Evolutionary conservation across 2,888 invertebrate species (phyloP), one percentile per base, ranked within the genome.

Genomic region (Drosophila peninsularis): DNA sequence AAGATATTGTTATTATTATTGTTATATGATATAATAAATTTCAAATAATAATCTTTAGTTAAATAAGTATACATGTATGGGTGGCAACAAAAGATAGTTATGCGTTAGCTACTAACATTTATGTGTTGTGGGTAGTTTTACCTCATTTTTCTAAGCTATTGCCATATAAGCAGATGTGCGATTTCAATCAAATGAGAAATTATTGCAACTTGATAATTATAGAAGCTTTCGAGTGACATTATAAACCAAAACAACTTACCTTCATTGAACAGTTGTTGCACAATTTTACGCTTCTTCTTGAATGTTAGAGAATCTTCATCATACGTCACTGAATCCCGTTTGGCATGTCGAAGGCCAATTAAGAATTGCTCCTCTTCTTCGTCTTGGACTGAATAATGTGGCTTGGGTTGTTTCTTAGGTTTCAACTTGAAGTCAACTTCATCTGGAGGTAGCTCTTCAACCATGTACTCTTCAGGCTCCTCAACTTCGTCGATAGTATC

Each of bases 231-330:
- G 19, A 30, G 3, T 52, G 21, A 37, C 21, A 10, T n/a, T 32
- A 9, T 36, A 10, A n/a, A 1, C 19, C 5, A 27, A 9, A 13
- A 41, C 1, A n/a, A 78, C 90, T 78, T 76, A 92, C 92, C 92
- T 91, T 91, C 92, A 62, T 91, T 91, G 89, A 94, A 95, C 45
- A 95, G 93, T 55, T 94, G 94, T 78, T 94, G 94, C 65, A 95
- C 94, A 77, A 95, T 94, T 92, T 95, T 96, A 76, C 94, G 93
- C 80, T 95, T 95, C 81, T 96, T 93, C 90, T 95, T 96, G 57
- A 97, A 92, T 63, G 95, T 95, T 24, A 96, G 92, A 13, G 95
- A 94, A 84, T 95, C 95, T 90, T 95, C 95, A 90, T 94, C 94
- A 79, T 93, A 94, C 9, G 93, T 91, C 6, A 93, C 87, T 66